phyloP scores from a whole-genome alignment of 2,888 invertebrate species.

The Cloeon dipterum region DNA sequence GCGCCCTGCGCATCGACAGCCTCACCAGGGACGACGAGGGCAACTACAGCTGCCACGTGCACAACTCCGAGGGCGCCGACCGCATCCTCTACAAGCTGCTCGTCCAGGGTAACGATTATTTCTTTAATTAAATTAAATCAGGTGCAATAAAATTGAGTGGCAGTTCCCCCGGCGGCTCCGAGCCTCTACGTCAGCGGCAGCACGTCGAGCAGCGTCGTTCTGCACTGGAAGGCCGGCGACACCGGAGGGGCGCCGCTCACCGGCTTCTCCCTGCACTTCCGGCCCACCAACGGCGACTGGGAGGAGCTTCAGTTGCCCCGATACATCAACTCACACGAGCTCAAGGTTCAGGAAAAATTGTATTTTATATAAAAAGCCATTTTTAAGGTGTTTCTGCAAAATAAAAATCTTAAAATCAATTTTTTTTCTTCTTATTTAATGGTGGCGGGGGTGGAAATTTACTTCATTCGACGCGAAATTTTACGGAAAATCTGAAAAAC shows the following conservation, averaged over 20 bases:
- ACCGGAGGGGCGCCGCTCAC: constrained; percentile 43
- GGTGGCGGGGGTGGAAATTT: too few relatives aligned
- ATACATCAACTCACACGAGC: constrained; percentile 39
- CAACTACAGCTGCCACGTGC: constrained; percentile 42
- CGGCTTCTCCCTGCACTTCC: constrained; percentile 41
- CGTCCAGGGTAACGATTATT: constrained; percentile 28
- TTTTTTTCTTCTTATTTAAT: too few relatives aligned
- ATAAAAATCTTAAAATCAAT: background rate
- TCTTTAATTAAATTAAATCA: background rate
- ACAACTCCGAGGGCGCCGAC: constrained; percentile 44
- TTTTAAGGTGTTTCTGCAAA: too few relatives aligned
- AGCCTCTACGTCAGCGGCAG: constrained; percentile 49
- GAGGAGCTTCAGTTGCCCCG: constrained; percentile 39
- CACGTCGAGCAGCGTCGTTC: constrained; percentile 45
- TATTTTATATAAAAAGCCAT: too few relatives aligned
- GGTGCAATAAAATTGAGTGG: constrained; percentile 5
- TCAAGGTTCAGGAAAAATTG: too few relatives aligned
- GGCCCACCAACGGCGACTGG: constrained; percentile 36
- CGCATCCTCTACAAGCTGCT: constrained; percentile 35
- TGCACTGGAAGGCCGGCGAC: constrained; percentile 50
- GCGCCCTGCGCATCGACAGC: constrained; percentile 37
- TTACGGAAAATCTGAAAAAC: too few relatives aligned
- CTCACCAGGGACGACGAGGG: constrained; percentile 38
- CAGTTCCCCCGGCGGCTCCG: constrained; percentile 51
- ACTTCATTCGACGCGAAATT: too few relatives aligned